Base-by-base conservation (phyloP, 2,113 vertebrate species). In the Mixornis gularis region DNA sequence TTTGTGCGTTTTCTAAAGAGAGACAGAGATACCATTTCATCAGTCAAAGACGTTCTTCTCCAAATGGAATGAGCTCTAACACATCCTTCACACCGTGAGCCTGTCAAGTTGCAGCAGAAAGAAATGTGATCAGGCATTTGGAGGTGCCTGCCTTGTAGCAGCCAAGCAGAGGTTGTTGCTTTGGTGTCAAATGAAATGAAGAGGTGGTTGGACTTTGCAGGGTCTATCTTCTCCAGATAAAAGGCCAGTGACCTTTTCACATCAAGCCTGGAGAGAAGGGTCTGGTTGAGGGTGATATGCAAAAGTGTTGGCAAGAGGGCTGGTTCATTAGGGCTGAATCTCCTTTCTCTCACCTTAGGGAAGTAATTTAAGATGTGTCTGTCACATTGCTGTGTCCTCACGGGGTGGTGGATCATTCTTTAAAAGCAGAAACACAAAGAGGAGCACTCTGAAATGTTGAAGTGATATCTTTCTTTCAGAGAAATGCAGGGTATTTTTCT, bases 181-280 rank as follows among this genome's bases (percentile, higher is more conserved):
- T 36, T 93, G 86, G 89, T 95, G 91, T 93, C 89, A 89, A 26
- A 79, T 85, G 90, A 92, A 92, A 84, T 0, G 13, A 78, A 24
- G 68, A 51, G 90, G n/a, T 38, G 68, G 76, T n/a, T 59, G 85
- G 79, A 38, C 82, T 84, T 92, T 1, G 12, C 62, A 71, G 73
- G 63, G 83, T 46, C 93, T 93, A 58, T 94, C 94, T 92, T 41
- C 77, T 87, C 44, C 26, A 84, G 92, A 93, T 94, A 90, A 95
- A 89, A 81, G 70, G 73, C 83, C 78, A 20, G 38, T 68, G 95
- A 96, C 90, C 88, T 95, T 93, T 92, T 92, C 83, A 65, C 89
- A 84, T 92, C 65, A 26, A 92, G 84, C 80, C 53, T 46, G 53
- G 41, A 83, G n/a, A 93, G 80, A 76, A 89, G 56, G 69, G 38